Evolutionary conservation across 2,113 vertebrate genomes (phyloP), one percentile per base, ranked within the genome.

Genomic region (Microtus montanus): DNA sequence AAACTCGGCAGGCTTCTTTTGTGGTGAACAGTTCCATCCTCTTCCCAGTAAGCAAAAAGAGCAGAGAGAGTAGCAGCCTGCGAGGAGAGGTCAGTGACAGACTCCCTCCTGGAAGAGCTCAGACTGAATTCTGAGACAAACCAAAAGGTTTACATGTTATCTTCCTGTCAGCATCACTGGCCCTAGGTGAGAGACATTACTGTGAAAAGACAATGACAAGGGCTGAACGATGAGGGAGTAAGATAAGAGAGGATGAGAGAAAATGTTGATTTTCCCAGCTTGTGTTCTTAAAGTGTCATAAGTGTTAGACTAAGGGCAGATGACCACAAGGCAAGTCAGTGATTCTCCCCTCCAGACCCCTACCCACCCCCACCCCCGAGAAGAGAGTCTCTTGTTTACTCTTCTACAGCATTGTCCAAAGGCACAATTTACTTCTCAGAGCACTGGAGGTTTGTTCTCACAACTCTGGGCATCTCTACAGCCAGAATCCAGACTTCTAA

Each of bases 271-370:
- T 92, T 92, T 79, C 64, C 78, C 52, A 89, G 75, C 17, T 78
- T 78, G 87, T 28, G 61, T 95, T 95, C 86, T 90, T 84, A 92
- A 73, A 28, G 35, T 80, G 52, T 22, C 77, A 88, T n/a, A 68
- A 26, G 15, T 26, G 6, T 58, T 70, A 89, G 87, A 93, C 22
- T 24, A 49, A 52, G 64, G n/a, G 79, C 33, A 78, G 71, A 70
- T 20, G 82, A 54, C 49, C 61, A 5, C 1, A 33, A 49, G 11
- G 5, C 1, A 12, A 58, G 44, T 17, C 80, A 68, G 64, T 17
- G 49, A 52, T 47, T 19, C n/a, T 64, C 54, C 17, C 12, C 12
- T 52, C 49, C 49, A 14, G 13, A 20, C 54, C 54, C 54, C 54
- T 19, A 58, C 1, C 26, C 30, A 24, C 12, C 75, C 12, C n/a